These are phyloP conservation scores for Anarrhichthys ocellatus DNA, from an alignment of 2,113 vertebrate species.

Conservation along the genomic window DNA sequence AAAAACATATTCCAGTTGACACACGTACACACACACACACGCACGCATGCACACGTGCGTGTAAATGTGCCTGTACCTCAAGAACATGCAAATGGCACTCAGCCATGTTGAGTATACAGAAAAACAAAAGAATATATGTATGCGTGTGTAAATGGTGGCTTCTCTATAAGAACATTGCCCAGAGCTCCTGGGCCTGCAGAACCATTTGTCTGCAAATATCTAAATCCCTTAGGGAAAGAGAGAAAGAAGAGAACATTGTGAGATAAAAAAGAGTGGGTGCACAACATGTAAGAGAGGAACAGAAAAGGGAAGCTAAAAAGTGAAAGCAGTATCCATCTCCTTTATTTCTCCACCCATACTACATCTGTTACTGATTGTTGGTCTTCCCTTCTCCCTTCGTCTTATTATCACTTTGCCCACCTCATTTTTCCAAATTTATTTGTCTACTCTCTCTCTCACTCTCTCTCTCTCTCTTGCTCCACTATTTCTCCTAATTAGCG, in stretches of 20 bases:
- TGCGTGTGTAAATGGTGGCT: background rate
- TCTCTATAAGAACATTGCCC: slow-evolving; percentile 1
- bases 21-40: slow-evolving; percentile 33
- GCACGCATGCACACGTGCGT: background rate
- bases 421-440: slow-evolving; percentile 14
- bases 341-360: background rate
- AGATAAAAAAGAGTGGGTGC: background rate
- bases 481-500: slow-evolving; percentile 55
- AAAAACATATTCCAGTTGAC: slow-evolving; percentile 35
- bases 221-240: slow-evolving; percentile 15
- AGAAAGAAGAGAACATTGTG: slow-evolving; percentile 1
- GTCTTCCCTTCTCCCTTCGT: slow-evolving; percentile 14
- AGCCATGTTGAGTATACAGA: background rate
- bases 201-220: slow-evolving; percentile 34
- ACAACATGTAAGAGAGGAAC: background rate
- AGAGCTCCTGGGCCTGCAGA: slow-evolving; percentile 18
- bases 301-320: background rate
- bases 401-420: slow-evolving; percentile 22
- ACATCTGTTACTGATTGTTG: slow-evolving; percentile 25
- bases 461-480: background rate
- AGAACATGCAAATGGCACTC: slow-evolving; percentile 25
- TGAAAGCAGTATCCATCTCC: slow-evolving; percentile 4
- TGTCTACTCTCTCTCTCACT: slow-evolving; percentile 1
- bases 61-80: background rate
- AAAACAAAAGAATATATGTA: slow-evolving; percentile 4